Evolutionary conservation across 2,797 vertebrate genomes (phyloP), one percentile per base, ranked within the genome.

Genomic region (Chiroxiphia lanceolata): DNA sequence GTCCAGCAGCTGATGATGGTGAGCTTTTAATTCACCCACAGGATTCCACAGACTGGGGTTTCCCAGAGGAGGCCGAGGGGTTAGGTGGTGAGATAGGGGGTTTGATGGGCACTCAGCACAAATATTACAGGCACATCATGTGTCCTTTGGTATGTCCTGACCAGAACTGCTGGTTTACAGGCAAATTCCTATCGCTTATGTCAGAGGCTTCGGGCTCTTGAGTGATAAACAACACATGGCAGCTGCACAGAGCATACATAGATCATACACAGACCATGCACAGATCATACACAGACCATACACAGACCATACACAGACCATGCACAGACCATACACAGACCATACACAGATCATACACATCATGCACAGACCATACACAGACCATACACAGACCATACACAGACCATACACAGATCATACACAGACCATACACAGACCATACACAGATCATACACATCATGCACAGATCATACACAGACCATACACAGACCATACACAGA

Each of bases 1-100:
- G 0, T 54, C 68, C 17, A 4, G 40, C n/a, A 34, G 76, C 7
- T 47, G 22, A 14, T 61, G 60, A 19, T 0, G 0, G 33, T 11
- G 56, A 74, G 63, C 27, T 47, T 75, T 48, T 18, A 60, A 60
- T 75, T 64, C 17, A 33, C 8, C 17, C 21, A 11, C 45, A 20
- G 2, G 1, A 14, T 57, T 71, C 33, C 1, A 4, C 0, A 16
- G 75, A 15, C 59, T 38, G 56, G 68, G 63, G 42, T 27, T 80
- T 86, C 79, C 57, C 91, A 72, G n/a, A 82, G 79, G 34, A 78
- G 38, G 50, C 40, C 56, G 15, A 47, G 36, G 25, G 27, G 15
- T 65, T 76, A 47, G 33, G 29, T 56, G 72, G 31, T 0, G 0
- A 57, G 48, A 79, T 27, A 26, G 50, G 31, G 74, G 61, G 21